phyloP scores from a whole-genome alignment of 2,888 invertebrate species.

The Xanthia icteritia region DNA sequence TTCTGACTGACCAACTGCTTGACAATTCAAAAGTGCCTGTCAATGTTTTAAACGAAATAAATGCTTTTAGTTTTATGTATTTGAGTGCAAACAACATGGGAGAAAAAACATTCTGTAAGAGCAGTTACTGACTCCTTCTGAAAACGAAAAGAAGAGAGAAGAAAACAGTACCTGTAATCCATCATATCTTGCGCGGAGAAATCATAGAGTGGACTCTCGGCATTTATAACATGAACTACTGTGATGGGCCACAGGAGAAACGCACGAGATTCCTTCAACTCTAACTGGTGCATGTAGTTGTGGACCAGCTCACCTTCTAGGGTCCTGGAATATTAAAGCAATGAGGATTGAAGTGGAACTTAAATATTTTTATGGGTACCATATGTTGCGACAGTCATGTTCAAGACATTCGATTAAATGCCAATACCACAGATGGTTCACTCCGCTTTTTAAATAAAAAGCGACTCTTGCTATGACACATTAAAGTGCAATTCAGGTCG shows the following conservation, averaged over 20 bases:
- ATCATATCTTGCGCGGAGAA: constrained; percentile 94
- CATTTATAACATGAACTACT: constrained; percentile 95
- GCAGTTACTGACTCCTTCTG: background rate
- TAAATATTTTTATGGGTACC: background rate
- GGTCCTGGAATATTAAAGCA: constrained; percentile 69
- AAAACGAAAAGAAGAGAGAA: background rate
- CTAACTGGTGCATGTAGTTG: constrained; percentile 93
- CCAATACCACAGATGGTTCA: background rate
- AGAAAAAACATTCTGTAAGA: background rate
- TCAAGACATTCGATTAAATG: background rate
- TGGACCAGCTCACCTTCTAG: constrained; percentile 93
- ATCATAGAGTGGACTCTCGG: constrained; percentile 94
- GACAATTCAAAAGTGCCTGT: too few species aligned
- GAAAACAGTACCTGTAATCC: constrained; percentile 86
- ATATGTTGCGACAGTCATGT: background rate
- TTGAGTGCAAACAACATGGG: too few species aligned
- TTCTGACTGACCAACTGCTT: too few species aligned
- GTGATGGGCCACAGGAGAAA: constrained; percentile 97
- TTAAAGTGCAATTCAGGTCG: too few species aligned
- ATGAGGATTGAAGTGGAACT: background rate
- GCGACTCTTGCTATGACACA: too few species aligned
- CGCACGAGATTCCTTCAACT: constrained; percentile 92
- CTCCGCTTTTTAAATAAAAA: too few species aligned
- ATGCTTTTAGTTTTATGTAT: too few species aligned
- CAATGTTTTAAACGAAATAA: background rate